Percentiles rank a stretch among this genome's conserved stretches.
phyloP scores from a whole-genome alignment of 2,113 vertebrate genomes.

The Gnathonemus longibarbis region DNA sequence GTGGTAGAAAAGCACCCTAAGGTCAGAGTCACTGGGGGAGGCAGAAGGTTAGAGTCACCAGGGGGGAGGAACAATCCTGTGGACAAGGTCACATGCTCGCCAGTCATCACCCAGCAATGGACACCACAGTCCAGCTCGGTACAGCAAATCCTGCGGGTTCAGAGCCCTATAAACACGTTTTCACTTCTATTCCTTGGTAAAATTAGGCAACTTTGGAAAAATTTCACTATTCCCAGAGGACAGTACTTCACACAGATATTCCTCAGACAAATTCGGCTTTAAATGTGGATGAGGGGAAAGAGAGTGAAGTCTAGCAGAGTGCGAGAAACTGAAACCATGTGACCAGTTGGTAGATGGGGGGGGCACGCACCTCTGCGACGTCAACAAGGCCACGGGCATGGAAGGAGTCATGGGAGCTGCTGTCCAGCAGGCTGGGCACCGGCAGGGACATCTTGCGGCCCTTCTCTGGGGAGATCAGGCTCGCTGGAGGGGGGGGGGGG shows the following conservation, averaged over 20 bases:
- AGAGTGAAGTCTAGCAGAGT: background rate
- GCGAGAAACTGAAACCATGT: background rate
- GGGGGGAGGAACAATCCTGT: background rate
- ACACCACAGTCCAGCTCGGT: background rate
- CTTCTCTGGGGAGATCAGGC: conserved; percentile 94
- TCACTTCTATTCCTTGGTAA: background rate
- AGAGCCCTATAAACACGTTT: background rate
- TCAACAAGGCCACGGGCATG: conserved; percentile 86
- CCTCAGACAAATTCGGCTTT: background rate
- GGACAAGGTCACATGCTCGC: background rate
- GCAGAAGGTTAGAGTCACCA: background rate
- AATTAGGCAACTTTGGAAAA: background rate
- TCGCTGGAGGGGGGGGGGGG: conserved; percentile 60
- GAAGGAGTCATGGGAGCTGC: conserved; percentile 93
- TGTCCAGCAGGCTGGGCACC: conserved; percentile 87
- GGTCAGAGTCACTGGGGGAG: background rate
- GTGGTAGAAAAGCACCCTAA: too few relatives aligned
- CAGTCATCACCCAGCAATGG: background rate
- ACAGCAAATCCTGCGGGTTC: background rate
- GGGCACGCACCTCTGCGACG: conserved; percentile 73
- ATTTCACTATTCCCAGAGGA: background rate
- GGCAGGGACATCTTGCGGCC: conserved; percentile 79
- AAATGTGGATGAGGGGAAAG: background rate
- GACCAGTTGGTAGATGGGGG: background rate
- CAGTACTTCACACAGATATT: background rate